Percentiles rank a stretch among this genome's conserved stretches.
phyloP scores from a whole-genome alignment of 2,888 invertebrate genomes.

The Orthonevra nobilis region DNA sequence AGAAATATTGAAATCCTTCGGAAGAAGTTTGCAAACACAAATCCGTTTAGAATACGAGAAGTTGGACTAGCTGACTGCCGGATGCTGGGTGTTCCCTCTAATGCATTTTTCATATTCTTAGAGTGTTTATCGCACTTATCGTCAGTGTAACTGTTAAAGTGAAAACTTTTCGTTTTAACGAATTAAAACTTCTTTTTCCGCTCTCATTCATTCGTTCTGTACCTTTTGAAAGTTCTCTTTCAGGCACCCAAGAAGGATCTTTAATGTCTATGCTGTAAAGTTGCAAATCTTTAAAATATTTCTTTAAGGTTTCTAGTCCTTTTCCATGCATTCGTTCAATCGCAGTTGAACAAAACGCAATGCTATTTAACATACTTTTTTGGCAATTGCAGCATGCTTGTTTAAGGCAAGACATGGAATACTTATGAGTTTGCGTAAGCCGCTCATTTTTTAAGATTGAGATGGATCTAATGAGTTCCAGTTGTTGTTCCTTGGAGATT shows the following conservation, averaged over 20 bases:
- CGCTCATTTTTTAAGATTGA: too few species aligned
- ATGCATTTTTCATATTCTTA: slow-evolving; percentile 69
- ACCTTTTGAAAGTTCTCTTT: neutral
- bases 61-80: neutral
- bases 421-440: too few species aligned
- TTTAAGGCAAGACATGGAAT: too few species aligned
- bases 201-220: slow-evolving; percentile 3
- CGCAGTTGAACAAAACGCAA: neutral
- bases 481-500: too few species aligned
- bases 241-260: slow-evolving; percentile 5
- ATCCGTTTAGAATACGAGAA: slow-evolving; percentile 53
- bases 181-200: slow-evolving; percentile 51
- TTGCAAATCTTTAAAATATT: slow-evolving; percentile 50
- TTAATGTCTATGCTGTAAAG: slow-evolving; percentile 38
- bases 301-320: slow-evolving; percentile 32
- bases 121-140: slow-evolving; percentile 67
- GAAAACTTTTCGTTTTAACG: slow-evolving; percentile 65
- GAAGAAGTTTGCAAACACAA: slow-evolving; percentile 45
- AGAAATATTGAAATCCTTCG: slow-evolving; percentile 51
- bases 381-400: too few species aligned
- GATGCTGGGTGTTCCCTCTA: slow-evolving; percentile 35
- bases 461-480: too few species aligned
- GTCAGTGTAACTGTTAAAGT: slow-evolving; percentile 53
- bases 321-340: slow-evolving; percentile 1
- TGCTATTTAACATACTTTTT: too few species aligned